Evolutionary conservation across 1,140 invertebrate genomes (phyloP), one percentile per base, ranked within the genome.

Genomic region (Archegozetes longisetosus): DNA sequence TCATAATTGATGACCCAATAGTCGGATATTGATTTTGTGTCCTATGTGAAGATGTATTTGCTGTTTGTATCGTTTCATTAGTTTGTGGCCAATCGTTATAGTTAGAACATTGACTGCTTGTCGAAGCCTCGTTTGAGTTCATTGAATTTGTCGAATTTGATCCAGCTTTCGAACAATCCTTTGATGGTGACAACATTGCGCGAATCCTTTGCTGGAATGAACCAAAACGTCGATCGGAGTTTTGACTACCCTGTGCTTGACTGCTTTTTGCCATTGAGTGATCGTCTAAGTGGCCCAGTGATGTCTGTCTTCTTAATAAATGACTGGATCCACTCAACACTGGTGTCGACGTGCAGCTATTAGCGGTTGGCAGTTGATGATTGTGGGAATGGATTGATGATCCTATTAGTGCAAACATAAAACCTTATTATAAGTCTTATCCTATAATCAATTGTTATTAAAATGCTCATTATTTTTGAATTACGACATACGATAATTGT

Each of bases 181-280:
- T 51, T 13, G 57, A n/a, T 22, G 54, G 25, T 58, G 48, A 49
- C 6, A 57, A 24, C n/a, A 58, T 58, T 6, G 57, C 57, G 14
- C 26, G n/a, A n/a, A 58, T 20, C 24, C 47, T 20, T 23, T 55
- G 54, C 17, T 58, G 57, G 24, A 58, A 51, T 14, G n/a, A 49
- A 46, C 57, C 47, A 6, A 58, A 17, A 32, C 49, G 26, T 22
- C 20, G n/a, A 3, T 50, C 28, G 25, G 9, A 6, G 22, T 4
- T 56, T 6, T 12, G 3, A 25, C 23, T 1, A 25, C 12, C 3
- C 6, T 53, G 17, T 14, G 17, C 12, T 28, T 57, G 40, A 3
- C 52, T 27, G 50, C 20, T 52, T 6, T n/a, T n/a, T 9, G 50
- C 27, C 14, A 17, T 47, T n/a, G 25, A 20, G 46, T 49, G 12